Evolutionary conservation across 2,888 invertebrate species (phyloP).

Genomic region (Mechanitis messenoides): DNA sequence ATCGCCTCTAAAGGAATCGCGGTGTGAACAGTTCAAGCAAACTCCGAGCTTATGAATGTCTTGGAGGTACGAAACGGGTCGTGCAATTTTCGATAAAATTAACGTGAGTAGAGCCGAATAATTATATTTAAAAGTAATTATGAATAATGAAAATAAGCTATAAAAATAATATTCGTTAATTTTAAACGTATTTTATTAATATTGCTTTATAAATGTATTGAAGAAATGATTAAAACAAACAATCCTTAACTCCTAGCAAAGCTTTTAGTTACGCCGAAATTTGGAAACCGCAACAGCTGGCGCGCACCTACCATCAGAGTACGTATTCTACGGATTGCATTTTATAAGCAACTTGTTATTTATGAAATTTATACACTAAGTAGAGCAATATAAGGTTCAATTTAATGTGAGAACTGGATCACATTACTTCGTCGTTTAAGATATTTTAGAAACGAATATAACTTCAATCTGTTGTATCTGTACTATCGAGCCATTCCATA

Average conservation of each 20-base stretch:
- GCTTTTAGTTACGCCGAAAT: conserved; percentile 70
- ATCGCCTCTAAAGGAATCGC: no score
- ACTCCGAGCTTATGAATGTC: no score
- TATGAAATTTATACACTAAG: conserved; percentile 33
- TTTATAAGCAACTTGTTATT: conserved; percentile 50
- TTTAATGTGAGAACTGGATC: conserved; percentile 31
- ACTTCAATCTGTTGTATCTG: conserved; percentile 70
- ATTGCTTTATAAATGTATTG: not conserved
- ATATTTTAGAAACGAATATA: conserved; percentile 44
- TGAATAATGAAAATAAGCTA: no score
- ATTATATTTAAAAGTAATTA: no score
- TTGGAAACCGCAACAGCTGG: conserved; percentile 72
- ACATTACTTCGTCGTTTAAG: conserved; percentile 43
- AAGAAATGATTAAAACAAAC: conserved; percentile 31
- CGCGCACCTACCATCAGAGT: conserved; percentile 49
- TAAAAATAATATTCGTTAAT: no score
- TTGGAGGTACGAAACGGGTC: no score
- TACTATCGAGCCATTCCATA: conserved; percentile 61
- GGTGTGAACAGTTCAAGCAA: no score
- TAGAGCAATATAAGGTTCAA: conserved; percentile 27
- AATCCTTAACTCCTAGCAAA: conserved; percentile 50
- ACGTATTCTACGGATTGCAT: conserved; percentile 58
- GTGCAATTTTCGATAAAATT: no score
- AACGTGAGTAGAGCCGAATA: no score
- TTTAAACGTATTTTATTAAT: not conserved